These are phyloP conservation scores for Anarhynchus alexandrinus DNA, from an alignment of 2,113 vertebrate species.

Conservation along the genomic window DNA sequence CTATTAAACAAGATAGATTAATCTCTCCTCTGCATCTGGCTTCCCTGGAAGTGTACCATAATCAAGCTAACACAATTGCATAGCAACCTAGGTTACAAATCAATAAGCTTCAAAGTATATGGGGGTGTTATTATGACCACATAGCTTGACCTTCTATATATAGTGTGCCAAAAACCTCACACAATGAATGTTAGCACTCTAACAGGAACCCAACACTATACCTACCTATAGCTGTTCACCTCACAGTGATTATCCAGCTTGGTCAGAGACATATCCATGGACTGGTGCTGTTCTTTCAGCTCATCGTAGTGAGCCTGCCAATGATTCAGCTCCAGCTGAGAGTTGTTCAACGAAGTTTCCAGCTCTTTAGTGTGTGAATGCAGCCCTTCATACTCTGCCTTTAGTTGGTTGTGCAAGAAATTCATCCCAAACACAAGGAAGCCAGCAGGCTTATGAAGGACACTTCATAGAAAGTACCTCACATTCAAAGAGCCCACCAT, in stretches of 20 bases:
- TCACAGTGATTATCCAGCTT: conserved; percentile 95
- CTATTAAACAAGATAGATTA: conserved; percentile 70
- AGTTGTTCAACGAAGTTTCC: conserved; percentile 82
- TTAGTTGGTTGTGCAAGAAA: conserved; percentile 80
- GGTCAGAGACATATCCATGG: conserved; percentile 88
- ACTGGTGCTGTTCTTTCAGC: conserved; percentile 89
- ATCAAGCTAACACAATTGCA: not conserved
- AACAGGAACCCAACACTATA: not conserved
- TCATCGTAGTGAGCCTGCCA: conserved; percentile 86
- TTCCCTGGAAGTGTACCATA: not conserved
- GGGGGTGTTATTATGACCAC: not conserved
- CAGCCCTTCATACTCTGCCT: conserved; percentile 81
- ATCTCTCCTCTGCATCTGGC: not conserved
- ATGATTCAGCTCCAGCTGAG: conserved; percentile 84
- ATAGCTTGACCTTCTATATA: not conserved
- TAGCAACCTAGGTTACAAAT: not conserved
- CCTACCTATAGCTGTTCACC: conserved; percentile 67
- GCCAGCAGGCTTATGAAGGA: not conserved
- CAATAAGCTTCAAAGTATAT: not conserved
- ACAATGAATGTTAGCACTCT: not conserved
- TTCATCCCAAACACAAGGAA: conserved; percentile 71
- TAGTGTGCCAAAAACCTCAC: not conserved
- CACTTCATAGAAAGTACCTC: not conserved
- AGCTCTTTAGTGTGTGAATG: conserved; percentile 85
- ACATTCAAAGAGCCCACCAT: not conserved